Conservation (phyloP, 2,888 invertebrate genomes). For the Trichacis sp. region DNA sequence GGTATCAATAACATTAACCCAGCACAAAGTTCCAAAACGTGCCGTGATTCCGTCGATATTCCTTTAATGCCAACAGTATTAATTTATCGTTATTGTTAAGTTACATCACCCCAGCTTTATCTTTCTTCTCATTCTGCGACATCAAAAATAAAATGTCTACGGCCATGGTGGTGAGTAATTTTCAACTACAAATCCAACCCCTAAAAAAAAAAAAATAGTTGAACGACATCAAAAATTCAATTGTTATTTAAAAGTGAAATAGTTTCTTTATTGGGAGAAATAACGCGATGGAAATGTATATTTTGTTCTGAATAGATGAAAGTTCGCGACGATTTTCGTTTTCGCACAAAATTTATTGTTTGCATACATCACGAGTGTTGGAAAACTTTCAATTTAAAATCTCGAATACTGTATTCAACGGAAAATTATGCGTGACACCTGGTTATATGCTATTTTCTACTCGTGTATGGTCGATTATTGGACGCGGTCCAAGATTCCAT, state of each 20-base stretch:
- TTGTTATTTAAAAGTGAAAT: too few relatives aligned
- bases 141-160: conserved; percentile 58
- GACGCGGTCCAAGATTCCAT: conserved; percentile 57
- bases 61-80: conserved; percentile 46
- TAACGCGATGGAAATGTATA: too few relatives aligned
- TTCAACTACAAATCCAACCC: too few relatives aligned
- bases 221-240: too few relatives aligned
- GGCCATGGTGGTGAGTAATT: conserved; percentile 58
- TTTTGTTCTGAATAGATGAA: too few relatives aligned
- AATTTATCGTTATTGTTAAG: conserved; percentile 13
- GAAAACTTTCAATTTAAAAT: not conserved
- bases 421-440: conserved; percentile 43
- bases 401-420: conserved; percentile 25
- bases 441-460: conserved; percentile 58
- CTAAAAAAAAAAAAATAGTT: too few relatives aligned
- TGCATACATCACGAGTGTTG: not conserved
- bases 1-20: conserved; percentile 17
- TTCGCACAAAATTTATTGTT: not conserved
- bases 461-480: conserved; percentile 63
- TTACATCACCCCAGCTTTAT: conserved; percentile 18
- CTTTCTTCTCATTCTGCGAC: conserved; percentile 21
- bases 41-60: conserved; percentile 27
- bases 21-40: conserved; percentile 22
- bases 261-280: too few relatives aligned
- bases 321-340: too few relatives aligned